Evolutionary conservation across 2,888 invertebrate species (phyloP).

Genomic region (Perizoma flavofasciatum): DNA sequence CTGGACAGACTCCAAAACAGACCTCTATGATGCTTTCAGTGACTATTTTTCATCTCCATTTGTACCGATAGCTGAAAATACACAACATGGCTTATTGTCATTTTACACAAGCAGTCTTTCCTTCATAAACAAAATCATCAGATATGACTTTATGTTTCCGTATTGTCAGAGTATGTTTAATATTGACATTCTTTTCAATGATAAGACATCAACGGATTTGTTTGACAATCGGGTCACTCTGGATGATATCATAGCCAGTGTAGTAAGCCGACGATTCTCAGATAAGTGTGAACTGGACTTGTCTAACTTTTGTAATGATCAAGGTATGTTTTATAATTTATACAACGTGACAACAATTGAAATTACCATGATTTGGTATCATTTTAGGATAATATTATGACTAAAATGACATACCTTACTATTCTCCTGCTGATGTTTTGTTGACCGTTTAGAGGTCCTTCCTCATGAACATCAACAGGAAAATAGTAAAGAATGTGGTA

Average conservation of each 20-base stretch:
- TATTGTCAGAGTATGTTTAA: conserved; percentile 64
- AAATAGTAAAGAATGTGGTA: no score
- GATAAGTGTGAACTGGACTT: conserved; percentile 64
- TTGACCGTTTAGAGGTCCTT: no score
- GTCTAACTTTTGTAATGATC: conserved; percentile 66
- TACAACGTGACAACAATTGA: background rate
- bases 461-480: no score
- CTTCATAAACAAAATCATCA: conserved; percentile 62
- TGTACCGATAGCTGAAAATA: conserved; percentile 59
- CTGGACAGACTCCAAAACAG: conserved; percentile 55
- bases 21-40: conserved; percentile 59
- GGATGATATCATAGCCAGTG: conserved; percentile 60
- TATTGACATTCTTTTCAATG: conserved; percentile 68
- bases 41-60: conserved; percentile 56
- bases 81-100: conserved; percentile 52
- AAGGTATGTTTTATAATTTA: conserved; percentile 49
- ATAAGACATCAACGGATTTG: conserved; percentile 61
- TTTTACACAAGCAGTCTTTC: conserved; percentile 68
- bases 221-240: conserved; percentile 57
- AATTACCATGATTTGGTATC: no score
- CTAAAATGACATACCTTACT: no score
- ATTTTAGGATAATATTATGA: no score
- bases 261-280: conserved; percentile 61
- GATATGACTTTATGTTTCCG: conserved; percentile 70
- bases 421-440: no score